Conservation (phyloP, 2,888 invertebrate genomes). For the Drosophila incognita region DNA sequence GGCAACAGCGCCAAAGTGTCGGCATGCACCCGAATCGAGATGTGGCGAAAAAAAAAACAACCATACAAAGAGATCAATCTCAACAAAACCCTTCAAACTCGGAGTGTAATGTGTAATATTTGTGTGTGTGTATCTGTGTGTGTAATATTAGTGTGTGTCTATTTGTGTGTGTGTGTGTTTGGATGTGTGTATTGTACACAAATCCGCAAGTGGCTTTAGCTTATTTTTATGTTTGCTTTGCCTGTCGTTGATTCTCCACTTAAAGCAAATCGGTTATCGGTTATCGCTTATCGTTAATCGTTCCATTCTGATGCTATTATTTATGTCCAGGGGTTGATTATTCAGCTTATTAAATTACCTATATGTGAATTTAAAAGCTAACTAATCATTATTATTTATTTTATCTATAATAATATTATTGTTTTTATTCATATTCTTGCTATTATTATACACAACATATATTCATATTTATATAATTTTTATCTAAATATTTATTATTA, state of each 20-base stretch:
- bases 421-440: neutral
- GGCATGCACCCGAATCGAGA: slow-evolving; percentile 13
- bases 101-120: slow-evolving; percentile 3
- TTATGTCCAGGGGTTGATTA: neutral
- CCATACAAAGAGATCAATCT: slow-evolving; percentile 58
- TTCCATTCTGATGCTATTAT: neutral
- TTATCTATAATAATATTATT: no score
- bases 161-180: neutral
- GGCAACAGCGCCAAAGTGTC: slow-evolving; percentile 23
- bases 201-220: slow-evolving; percentile 8
- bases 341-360: neutral
- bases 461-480: neutral
- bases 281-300: slow-evolving; percentile 1
- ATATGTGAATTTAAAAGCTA: no score
- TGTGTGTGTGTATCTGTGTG: slow-evolving; percentile 5
- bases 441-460: neutral
- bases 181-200: slow-evolving; percentile 6
- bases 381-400: neutral
- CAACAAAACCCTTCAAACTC: slow-evolving; percentile 21
- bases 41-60: slow-evolving; percentile 20
- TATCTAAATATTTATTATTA: neutral
- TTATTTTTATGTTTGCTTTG: neutral
- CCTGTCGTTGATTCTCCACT: neutral
- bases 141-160: slow-evolving; percentile 6
- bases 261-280: slow-evolving; percentile 1